Evolutionary conservation across 2,888 invertebrate genomes (phyloP).

Genomic region (Lysandra coridon): DNA sequence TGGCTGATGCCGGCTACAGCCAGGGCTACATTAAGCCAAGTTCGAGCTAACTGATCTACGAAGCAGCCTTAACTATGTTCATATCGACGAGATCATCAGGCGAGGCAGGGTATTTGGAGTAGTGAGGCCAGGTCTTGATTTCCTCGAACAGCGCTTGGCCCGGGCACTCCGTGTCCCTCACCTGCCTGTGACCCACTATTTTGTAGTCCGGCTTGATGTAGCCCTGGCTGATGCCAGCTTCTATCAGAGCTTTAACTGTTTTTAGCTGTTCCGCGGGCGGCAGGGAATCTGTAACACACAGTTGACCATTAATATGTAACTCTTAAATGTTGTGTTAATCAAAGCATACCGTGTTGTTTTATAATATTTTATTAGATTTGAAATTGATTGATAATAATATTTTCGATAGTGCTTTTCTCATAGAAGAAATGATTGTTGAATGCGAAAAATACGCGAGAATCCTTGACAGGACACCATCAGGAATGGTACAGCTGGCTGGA

Average conservation of each 20-base stretch:
- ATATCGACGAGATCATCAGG: slow-evolving; percentile 46
- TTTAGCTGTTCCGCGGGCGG: slow-evolving; percentile 82
- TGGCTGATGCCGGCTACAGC: slow-evolving; percentile 75
- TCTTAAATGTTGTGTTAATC: too few species aligned
- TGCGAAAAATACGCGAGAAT: too few species aligned
- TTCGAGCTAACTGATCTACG: neutral
- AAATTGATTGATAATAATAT: too few species aligned
- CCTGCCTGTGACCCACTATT: slow-evolving; percentile 80
- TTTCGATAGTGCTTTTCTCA: too few species aligned
- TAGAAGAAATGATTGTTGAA: too few species aligned
- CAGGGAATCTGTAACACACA: slow-evolving; percentile 51
- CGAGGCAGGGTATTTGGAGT: slow-evolving; percentile 55
- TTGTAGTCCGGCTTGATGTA: slow-evolving; percentile 80
- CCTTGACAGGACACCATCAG: too few species aligned
- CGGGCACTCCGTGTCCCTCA: slow-evolving; percentile 82
- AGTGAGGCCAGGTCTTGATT: slow-evolving; percentile 82
- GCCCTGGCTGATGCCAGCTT: slow-evolving; percentile 81
- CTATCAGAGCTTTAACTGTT: slow-evolving; percentile 80
- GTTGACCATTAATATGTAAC: too few species aligned
- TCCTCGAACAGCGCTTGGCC: slow-evolving; percentile 81
- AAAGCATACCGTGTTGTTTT: too few species aligned
- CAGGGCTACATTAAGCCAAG: too few species aligned
- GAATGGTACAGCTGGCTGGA: too few species aligned
- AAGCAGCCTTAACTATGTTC: slow-evolving; percentile 37
- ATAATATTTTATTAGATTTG: too few species aligned